Evolutionary conservation across 2,113 vertebrate species (phyloP), one percentile per base, ranked within the genome.

Genomic region (Hiodon alosoides): DNA sequence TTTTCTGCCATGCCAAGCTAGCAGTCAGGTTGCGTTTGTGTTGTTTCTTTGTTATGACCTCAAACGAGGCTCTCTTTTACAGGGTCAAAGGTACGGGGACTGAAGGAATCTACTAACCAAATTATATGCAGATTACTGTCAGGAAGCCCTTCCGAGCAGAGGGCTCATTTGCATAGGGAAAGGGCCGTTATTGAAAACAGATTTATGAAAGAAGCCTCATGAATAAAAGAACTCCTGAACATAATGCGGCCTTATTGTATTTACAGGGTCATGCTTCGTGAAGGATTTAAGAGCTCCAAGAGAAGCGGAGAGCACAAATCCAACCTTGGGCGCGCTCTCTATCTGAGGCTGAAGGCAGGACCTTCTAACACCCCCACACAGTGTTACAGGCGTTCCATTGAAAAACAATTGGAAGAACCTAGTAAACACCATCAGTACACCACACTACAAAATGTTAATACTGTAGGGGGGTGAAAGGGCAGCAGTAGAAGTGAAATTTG

Each of bases 121-220:
- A 86, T 88, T 74, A 89, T 80, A 90, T 87, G 80, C 76, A 85
- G 80, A 89, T 86, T 83, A 77, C 64, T 76, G 31, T 79, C 69
- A 80, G 85, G 76, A 52, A 76, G 72, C 65, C 59, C 60, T 76
- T 81, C 61, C 72, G 69, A 81, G 79, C 64, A 47, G 59, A 78
- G 80, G 73, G 79, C 79, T 89, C 80, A 89, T 89, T 90, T 88
- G 80, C 85, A 88, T 83, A 73, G 77, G 77, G 79, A 81, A 81
- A 86, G 79, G 77, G 71, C 78, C 73, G 77, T 84, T 79, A 77
- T 72, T 77, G 84, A 75, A 85, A 85, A 84, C 78, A 82, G 85
- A 86, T 88, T 87, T 83, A 83, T 85, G 76, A 65, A 80, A 76
- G 76, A 80, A 75, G 75, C 16, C 73, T 86, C 85, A 87, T 91